Evolutionary conservation across 2,113 vertebrate species (phyloP).

Genomic region (Antechinus stuartii): DNA sequence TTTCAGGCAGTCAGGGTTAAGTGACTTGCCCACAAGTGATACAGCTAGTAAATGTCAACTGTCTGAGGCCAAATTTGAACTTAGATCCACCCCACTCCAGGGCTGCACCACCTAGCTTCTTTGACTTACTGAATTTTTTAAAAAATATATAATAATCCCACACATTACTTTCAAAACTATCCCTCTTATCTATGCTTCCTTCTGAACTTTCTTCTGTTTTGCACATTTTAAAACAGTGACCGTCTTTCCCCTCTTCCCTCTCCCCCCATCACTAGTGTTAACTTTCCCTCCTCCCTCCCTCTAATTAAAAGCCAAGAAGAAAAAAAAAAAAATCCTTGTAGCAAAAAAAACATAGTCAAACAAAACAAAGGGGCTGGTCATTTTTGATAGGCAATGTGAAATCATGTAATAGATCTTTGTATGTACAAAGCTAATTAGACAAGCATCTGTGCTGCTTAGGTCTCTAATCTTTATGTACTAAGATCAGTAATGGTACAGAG

Average conservation of each 20-base stretch:
- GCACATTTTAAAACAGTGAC: not conserved
- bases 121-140: not conserved
- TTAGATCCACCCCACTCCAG: too few relatives aligned
- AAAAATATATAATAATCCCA: not conserved
- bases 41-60: too few relatives aligned
- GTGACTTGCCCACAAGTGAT: too few relatives aligned
- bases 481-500: not conserved
- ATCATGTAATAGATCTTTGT: not conserved
- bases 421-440: not conserved
- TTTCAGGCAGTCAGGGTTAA: too few relatives aligned
- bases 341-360: not conserved
- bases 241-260: not conserved
- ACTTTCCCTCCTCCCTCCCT: too few relatives aligned
- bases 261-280: not conserved
- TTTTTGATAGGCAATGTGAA: not conserved
- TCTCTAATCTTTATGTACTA: not conserved
- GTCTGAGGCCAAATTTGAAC: too few relatives aligned
- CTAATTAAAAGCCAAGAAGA: not conserved
- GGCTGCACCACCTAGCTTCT: too few relatives aligned
- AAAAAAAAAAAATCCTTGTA: not conserved
- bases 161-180: not conserved
- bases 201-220: not conserved
- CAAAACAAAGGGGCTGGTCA: not conserved
- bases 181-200: not conserved
- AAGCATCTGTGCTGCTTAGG: not conserved